Conservation (phyloP, 2,797 vertebrate genomes). For the Phaenicophaeus curvirostris region DNA sequence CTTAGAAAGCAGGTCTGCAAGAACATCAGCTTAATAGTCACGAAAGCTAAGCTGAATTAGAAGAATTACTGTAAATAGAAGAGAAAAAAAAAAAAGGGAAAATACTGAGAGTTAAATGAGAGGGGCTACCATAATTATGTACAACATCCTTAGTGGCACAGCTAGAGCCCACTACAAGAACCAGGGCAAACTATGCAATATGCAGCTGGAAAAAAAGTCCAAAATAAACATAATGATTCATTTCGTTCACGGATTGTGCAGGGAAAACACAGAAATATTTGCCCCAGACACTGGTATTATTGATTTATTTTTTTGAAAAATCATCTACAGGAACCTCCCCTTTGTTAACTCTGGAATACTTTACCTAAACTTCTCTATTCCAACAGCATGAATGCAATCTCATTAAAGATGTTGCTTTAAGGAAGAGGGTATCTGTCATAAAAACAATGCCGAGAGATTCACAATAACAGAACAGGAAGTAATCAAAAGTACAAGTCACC, state of each 20-base stretch:
- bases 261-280: background rate
- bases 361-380: background rate
- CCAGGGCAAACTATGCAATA: background rate
- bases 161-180: background rate
- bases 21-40: background rate
- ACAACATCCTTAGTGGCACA: background rate
- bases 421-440: background rate
- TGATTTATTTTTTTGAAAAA: background rate
- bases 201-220: background rate
- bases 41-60: background rate
- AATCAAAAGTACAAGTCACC: background rate
- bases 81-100: background rate
- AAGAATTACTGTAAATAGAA: background rate
- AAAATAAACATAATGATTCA: background rate
- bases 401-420: background rate
- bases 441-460: background rate
- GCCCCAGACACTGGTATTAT: background rate
- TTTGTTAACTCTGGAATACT: background rate
- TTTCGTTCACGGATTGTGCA: background rate
- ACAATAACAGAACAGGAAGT: background rate
- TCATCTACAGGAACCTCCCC: fast-evolving
- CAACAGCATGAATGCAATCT: fast-evolving
- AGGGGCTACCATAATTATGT: background rate
- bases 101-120: background rate
- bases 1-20: background rate